These are phyloP conservation scores for Bradysia coprophila DNA, from an alignment of 1,140 invertebrate genomes.

Conservation along the genomic window DNA sequence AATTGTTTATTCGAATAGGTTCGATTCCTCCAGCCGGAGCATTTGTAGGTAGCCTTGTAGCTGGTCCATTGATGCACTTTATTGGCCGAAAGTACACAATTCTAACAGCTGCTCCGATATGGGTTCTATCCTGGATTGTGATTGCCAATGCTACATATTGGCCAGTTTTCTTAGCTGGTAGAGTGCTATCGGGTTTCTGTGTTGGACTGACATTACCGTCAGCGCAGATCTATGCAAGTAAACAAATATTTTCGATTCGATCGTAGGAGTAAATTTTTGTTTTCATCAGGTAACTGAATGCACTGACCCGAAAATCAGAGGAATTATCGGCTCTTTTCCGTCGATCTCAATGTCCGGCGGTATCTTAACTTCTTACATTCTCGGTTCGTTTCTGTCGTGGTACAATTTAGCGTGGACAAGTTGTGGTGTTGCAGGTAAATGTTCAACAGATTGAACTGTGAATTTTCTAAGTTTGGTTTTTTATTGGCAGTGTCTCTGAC, in stretches of 20 bases:
- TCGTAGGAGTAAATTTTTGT: no score
- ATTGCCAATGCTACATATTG: conserved; percentile 26
- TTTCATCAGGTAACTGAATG: conserved; percentile 36
- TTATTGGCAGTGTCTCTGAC: no score
- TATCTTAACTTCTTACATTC: conserved; percentile 35
- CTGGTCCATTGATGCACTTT: conserved; percentile 27
- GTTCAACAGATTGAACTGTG: no score
- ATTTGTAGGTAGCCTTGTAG: conserved; percentile 28
- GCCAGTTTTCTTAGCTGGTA: conserved; percentile 27
- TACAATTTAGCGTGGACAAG: conserved; percentile 29
- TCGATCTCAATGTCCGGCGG: conserved; percentile 41
- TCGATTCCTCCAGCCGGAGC: conserved; percentile 32
- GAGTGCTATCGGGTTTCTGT: conserved; percentile 35
- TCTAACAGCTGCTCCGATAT: conserved; percentile 28
- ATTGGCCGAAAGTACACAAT: conserved; percentile 26
- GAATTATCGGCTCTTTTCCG: conserved; percentile 37
- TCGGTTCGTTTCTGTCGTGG: conserved; percentile 38
- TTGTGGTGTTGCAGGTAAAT: conserved; percentile 22
- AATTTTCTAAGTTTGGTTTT: no score
- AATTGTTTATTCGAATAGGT: conserved; percentile 19
- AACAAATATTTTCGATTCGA: no score
- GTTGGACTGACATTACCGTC: conserved; percentile 37
- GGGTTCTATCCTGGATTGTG: conserved; percentile 29
- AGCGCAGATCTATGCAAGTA: conserved; percentile 42
- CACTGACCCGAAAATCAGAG: conserved; percentile 37